Percentiles rank a stretch among this genome's conserved stretches.
These are phyloP conservation scores for Turdus rufiventris DNA, from an alignment of 2,113 vertebrate species.

Conservation along the genomic window DNA sequence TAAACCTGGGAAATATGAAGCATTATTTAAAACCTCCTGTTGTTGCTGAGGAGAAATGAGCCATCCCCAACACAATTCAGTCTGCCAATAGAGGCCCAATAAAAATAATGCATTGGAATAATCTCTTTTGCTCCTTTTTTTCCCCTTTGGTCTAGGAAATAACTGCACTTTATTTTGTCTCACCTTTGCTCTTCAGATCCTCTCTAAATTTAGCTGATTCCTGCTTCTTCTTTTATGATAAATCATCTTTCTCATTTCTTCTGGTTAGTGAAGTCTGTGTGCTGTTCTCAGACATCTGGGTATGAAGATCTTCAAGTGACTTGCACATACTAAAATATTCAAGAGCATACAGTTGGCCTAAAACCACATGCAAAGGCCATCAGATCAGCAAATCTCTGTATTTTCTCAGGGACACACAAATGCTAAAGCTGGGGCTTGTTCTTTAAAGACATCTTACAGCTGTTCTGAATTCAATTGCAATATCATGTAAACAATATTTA, in stretches of 20 bases:
- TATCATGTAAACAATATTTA: neutral
- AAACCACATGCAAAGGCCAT: neutral
- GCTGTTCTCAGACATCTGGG: neutral
- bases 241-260: neutral
- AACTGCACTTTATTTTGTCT: neutral
- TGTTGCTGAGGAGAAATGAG: neutral
- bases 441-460: neutral
- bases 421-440: neutral
- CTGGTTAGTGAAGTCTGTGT: neutral
- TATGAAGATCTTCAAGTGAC: neutral
- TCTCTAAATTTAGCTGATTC: neutral
- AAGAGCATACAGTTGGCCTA: neutral
- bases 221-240: neutral
- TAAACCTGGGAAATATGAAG: conserved; percentile 23
- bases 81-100: neutral
- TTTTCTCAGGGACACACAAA: neutral
- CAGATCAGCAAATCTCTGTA: neutral
- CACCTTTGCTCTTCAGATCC: neutral
- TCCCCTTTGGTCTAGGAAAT: neutral
- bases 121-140: neutral
- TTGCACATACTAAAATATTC: neutral
- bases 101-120: neutral
- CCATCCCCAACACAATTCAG: neutral
- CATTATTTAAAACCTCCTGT: conserved; percentile 26
- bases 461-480: neutral